Conservation (phyloP, 2,113 vertebrate genomes). For the Erythrolamprus reginae region DNA sequence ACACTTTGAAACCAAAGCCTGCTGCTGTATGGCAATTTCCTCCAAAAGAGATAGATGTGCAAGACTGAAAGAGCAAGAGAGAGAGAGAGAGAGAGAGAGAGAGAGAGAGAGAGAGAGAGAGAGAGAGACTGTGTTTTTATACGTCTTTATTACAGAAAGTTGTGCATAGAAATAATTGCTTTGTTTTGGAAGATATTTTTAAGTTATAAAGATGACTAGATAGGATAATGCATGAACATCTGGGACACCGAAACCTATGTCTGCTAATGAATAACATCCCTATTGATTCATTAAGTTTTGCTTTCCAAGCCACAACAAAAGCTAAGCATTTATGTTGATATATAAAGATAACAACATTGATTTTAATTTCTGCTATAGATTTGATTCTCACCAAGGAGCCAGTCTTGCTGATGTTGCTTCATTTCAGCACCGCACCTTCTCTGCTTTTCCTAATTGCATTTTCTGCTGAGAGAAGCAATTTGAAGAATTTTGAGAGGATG, state of each 20-base stretch:
- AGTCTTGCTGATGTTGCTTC: constrained; percentile 48
- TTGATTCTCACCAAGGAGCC: constrained; percentile 59
- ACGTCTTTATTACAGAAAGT: neutral
- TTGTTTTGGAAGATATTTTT: neutral
- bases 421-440: constrained; percentile 51
- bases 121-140: neutral
- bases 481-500: constrained; percentile 32
- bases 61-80: neutral
- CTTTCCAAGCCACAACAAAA: constrained; percentile 55
- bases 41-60: neutral
- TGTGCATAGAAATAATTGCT: neutral
- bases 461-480: constrained; percentile 55
- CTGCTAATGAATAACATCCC: constrained; percentile 38
- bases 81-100: too few relatives aligned
- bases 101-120: neutral
- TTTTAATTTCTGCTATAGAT: constrained; percentile 57
- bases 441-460: constrained; percentile 51
- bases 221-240: neutral
- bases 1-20: neutral
- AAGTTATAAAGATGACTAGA: neutral
- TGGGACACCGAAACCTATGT: constrained; percentile 13
- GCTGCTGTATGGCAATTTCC: neutral
- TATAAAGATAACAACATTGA: constrained; percentile 61
- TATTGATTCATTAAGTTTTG: constrained; percentile 54
- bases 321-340: constrained; percentile 63